These are phyloP conservation scores for Hartigia nigra DNA, from an alignment of 2,888 invertebrate genomes.

Conservation along the genomic window DNA sequence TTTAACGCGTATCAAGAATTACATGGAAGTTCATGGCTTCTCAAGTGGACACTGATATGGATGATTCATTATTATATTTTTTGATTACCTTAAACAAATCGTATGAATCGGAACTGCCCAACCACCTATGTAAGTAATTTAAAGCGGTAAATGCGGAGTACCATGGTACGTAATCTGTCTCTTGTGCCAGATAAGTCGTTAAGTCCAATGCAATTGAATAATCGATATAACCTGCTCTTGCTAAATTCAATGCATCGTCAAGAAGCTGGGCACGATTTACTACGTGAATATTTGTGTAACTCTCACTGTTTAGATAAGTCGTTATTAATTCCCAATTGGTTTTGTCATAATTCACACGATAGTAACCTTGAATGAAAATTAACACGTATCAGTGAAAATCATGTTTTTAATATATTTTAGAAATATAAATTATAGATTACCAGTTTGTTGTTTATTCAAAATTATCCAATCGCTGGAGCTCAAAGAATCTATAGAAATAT, in stretches of 20 bases:
- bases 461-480: background rate
- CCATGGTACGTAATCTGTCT: conserved; percentile 81
- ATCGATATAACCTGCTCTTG: conserved; percentile 75
- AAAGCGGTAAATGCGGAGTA: conserved; percentile 69
- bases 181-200: conserved; percentile 75
- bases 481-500: background rate
- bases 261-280: conserved; percentile 82
- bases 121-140: background rate
- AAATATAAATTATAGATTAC: background rate
- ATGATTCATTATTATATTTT: background rate
- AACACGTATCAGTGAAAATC: background rate
- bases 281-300: conserved; percentile 69
- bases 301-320: conserved; percentile 55
- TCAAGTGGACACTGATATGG: background rate
- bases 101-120: background rate
- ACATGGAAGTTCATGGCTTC: background rate
- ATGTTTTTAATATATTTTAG: background rate
- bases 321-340: conserved; percentile 73
- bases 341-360: conserved; percentile 84
- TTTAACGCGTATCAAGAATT: background rate
- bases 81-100: background rate
- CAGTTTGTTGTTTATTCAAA: background rate
- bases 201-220: conserved; percentile 79
- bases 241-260: conserved; percentile 85
- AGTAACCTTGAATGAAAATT: conserved; percentile 73